Conservation (phyloP, 1,140 invertebrate species). For the Macrosteles quadrilineatus region DNA sequence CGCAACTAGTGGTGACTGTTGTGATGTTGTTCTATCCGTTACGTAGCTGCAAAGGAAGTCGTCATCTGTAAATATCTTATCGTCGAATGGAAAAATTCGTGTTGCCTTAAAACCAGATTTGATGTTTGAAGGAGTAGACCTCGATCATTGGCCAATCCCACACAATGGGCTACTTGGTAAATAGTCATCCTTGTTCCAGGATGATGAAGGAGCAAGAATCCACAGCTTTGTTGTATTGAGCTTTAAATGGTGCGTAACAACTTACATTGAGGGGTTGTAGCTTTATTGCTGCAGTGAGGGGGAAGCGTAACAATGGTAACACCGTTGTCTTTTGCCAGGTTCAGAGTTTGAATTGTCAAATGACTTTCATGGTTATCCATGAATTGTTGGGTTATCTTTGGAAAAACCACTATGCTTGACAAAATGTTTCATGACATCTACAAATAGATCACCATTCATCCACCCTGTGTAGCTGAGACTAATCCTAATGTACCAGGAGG, state of each 20-base stretch:
- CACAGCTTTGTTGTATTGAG: no score
- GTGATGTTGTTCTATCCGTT: conserved; percentile 31
- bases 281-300: conserved; percentile 42
- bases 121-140: conserved; percentile 28
- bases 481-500: conserved; percentile 45
- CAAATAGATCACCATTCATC: conserved; percentile 43
- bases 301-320: conserved; percentile 43
- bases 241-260: no score
- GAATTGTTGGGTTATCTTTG: conserved; percentile 48
- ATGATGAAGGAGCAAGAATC: no score
- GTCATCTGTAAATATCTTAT: conserved; percentile 35
- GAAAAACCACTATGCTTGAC: conserved; percentile 37
- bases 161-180: no score
- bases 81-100: conserved; percentile 37
- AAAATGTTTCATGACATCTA: conserved; percentile 42
- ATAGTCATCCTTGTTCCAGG: no score
- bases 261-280: conserved; percentile 45
- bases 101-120: conserved; percentile 32
- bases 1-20: not conserved
- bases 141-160: no score
- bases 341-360: conserved; percentile 40
- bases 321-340: conserved; percentile 40
- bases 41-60: conserved; percentile 33
- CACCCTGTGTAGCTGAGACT: conserved; percentile 47
- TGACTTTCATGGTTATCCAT: conserved; percentile 50